Percentiles rank a stretch among this genome's conserved stretches.
Conservation (phyloP, 2,113 vertebrate genomes). For the human region GRCh38 chr11:8222001-8222500, state of each 20-base stretch:
- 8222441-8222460: neutral
- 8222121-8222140: neutral
- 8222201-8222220: slow-evolving; percentile 9
- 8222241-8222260: slow-evolving; percentile 43
- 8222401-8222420: slow-evolving; percentile 20
- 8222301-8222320: slow-evolving; percentile 75
- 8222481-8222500: neutral
- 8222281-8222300: slow-evolving; percentile 70
- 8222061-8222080: neutral
- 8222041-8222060: neutral
- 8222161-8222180: neutral
- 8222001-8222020: neutral
- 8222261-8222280: slow-evolving; percentile 70
- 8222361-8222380: neutral
- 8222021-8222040: neutral
- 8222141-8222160: neutral
- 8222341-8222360: slow-evolving; percentile 60
- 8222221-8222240: slow-evolving; percentile 43
- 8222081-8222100: neutral
- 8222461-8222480: neutral
- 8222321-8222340: slow-evolving; percentile 64
- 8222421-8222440: slow-evolving; percentile 63
- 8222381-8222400: slow-evolving; percentile 46
- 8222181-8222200: slow-evolving; percentile 28
- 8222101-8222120: neutral